A percentile compares a stretch with the other conserved stretches of the same genome.
phyloP scores from a whole-genome alignment of 1,140 invertebrate genomes.

The Tenebrio molitor region DNA sequence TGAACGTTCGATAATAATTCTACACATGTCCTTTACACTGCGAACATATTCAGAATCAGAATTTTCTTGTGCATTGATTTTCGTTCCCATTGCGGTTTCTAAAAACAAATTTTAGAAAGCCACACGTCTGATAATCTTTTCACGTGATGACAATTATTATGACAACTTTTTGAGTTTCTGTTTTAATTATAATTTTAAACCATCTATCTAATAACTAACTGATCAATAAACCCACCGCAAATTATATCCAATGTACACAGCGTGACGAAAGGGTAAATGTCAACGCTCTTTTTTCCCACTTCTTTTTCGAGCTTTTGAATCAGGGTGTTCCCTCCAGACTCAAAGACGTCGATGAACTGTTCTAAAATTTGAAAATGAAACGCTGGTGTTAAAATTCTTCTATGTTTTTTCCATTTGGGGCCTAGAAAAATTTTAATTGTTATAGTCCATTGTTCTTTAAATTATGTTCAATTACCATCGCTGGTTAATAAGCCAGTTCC shows the following conservation, averaged over 20 bases:
- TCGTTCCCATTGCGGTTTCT: conserved; percentile 80
- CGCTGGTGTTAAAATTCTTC: conserved; percentile 84
- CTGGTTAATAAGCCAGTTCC: too few relatives aligned
- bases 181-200: too few relatives aligned
- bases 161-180: too few relatives aligned
- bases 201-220: too few relatives aligned
- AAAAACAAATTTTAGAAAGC: conserved; percentile 10
- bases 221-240: too few relatives aligned
- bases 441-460: background rate
- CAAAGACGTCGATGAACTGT: conserved; percentile 80
- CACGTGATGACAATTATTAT: too few relatives aligned
- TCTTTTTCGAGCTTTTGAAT: conserved; percentile 70
- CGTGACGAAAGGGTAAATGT: conserved; percentile 77
- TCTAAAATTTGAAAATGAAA: conserved; percentile 89
- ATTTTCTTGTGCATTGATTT: conserved; percentile 78
- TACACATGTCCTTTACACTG: conserved; percentile 73
- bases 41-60: conserved; percentile 80
- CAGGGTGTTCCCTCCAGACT: conserved; percentile 75
- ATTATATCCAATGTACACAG: conserved; percentile 82
- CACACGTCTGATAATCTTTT: too few relatives aligned
- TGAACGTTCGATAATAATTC: conserved; percentile 65
- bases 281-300: conserved; percentile 67
- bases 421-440: conserved; percentile 38
- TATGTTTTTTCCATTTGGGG: conserved; percentile 73
- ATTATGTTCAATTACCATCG: conserved; percentile 64